Base-by-base conservation (phyloP, 2,113 vertebrate species). In the Oriolus oriolus region DNA sequence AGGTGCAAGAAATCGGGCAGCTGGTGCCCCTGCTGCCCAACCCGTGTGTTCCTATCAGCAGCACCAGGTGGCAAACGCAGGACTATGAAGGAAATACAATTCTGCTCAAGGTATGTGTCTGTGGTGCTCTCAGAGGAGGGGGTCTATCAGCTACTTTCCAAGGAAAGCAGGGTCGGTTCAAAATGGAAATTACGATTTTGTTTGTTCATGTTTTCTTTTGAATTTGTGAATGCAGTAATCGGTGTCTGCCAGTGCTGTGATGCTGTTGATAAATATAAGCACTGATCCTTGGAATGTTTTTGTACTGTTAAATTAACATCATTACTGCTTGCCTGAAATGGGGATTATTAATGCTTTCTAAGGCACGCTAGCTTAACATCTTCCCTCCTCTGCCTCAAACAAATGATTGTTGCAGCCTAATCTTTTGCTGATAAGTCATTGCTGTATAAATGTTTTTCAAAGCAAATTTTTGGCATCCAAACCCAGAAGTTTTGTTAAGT, bases 31-130 rank as follows among this genome's bases (percentile, higher is more conserved):
- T 99, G 50, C 97, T 99, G 56, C 99, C 99, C 19, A 98, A 99
- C 93, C 99, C 99, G 0, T 99, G 99, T 3, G 85, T 98, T 16
- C 99, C 99, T 10, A 99, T 99, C 97, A 99, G 99, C 69, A 96
- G 95, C 77, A 98, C 97, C 47, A 98, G 99, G 89, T 99, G 99
- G 99, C 99, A 99, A 97, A 99, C 99, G 0, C 99, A 98, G 93
- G 99, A 99, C 97, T 98, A 99, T 0, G 99, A 99, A 1, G 98
- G 99, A 54, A 99, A 99, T 92, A 99, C 97, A 64, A 98, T 99
- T 92, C 98, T 99, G 69, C 98, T 99, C 75, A 99, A 99, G 98
- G 99, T 99, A 98, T 3, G 66, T 59, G 66, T 24, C n/a, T 14
- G 45, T 6, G 28, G 18, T 42, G 31, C 66, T 83, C 83, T 30